phyloP scores from a whole-genome alignment of 2,797 vertebrate species.

The Clarias platycephalus region DNA sequence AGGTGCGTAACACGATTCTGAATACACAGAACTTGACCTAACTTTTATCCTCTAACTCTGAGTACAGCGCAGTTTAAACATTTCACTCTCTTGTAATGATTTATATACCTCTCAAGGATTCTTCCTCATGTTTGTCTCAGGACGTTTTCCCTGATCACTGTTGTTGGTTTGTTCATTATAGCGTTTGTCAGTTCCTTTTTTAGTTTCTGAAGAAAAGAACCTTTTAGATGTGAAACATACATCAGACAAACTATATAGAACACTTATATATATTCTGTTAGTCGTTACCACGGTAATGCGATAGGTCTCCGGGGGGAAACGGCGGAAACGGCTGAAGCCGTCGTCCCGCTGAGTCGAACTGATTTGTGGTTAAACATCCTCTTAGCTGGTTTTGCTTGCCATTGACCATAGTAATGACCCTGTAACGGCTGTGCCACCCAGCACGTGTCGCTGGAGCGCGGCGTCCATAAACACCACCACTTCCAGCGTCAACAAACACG shows the following conservation, averaged over 20 bases:
- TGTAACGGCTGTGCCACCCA: constrained; percentile 61
- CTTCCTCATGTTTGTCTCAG: background rate
- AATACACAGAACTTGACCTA: background rate
- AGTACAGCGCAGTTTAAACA: background rate
- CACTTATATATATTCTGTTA: background rate
- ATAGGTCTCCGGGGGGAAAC: constrained; percentile 6
- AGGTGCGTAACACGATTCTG: background rate
- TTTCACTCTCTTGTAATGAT: background rate
- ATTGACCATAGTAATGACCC: constrained; percentile 48
- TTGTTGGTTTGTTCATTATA: background rate
- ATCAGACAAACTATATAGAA: background rate
- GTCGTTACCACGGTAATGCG: constrained; percentile 5
- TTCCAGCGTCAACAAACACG: constrained; percentile 66
- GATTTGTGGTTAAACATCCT: constrained; percentile 43
- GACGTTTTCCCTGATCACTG: background rate
- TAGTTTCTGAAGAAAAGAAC: background rate
- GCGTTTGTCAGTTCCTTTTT: background rate
- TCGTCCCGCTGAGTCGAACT: constrained; percentile 18
- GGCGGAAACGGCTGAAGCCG: background rate
- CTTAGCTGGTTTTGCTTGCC: constrained; percentile 11
- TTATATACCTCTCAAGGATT: background rate
- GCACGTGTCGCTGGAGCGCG: constrained; percentile 39
- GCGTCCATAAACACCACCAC: constrained; percentile 55
- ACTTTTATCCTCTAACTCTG: background rate
- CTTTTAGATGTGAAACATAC: background rate